Evolutionary conservation across 2,113 vertebrate genomes (phyloP).

Genomic region (Barnardius zonarius): DNA sequence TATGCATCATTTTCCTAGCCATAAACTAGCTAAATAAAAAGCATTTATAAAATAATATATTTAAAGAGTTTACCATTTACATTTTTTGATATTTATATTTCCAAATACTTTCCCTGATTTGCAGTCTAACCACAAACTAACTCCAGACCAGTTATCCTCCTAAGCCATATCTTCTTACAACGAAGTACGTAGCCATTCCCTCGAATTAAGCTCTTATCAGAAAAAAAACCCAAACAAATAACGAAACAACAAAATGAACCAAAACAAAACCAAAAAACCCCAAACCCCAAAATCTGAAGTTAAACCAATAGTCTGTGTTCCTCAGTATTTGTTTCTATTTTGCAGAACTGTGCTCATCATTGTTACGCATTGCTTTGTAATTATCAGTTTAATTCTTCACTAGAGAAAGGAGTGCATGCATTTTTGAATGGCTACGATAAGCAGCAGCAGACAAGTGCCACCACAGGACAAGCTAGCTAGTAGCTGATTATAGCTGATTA

Average conservation of each 20-base stretch:
- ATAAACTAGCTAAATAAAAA: background rate
- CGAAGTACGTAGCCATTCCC: background rate
- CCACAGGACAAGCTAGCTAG: background rate
- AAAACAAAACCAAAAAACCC: background rate
- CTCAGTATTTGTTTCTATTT: background rate
- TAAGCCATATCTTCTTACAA: background rate
- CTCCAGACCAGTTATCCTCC: background rate
- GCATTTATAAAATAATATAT: background rate
- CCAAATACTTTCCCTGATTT: background rate
- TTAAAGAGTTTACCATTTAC: background rate
- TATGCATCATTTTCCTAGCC: background rate
- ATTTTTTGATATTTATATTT: background rate
- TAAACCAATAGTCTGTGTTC: background rate
- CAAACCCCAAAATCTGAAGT: background rate
- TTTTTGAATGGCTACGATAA: background rate
- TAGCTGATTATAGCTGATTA: background rate
- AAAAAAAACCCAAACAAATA: background rate
- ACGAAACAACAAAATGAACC: background rate
- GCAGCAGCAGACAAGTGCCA: background rate
- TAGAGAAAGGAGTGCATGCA: background rate
- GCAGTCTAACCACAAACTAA: background rate
- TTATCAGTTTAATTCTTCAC: background rate
- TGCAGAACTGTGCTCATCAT: background rate
- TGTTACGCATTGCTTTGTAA: background rate
- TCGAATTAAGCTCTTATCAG: background rate